Conservation (phyloP, 2,113 vertebrate species). For the Halichoeres trimaculatus region DNA sequence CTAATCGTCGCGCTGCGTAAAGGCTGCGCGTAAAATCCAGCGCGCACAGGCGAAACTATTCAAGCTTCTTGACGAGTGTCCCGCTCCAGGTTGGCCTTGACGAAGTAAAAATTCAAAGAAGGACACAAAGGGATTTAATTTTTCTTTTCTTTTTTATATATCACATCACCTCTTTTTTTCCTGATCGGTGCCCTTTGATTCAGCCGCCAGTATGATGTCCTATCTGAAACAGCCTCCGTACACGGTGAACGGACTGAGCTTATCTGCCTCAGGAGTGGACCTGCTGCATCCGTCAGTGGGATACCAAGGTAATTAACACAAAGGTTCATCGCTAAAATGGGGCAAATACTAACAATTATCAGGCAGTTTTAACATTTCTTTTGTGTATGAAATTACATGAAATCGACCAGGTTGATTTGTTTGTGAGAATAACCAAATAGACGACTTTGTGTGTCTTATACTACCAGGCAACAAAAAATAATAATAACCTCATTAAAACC, state of each 20-base stretch:
- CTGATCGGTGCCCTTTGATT: conserved; percentile 56
- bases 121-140: conserved; percentile 58
- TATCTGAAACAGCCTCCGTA: conserved; percentile 99
- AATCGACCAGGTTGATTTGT: neutral
- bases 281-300: conserved; percentile 97
- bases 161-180: conserved; percentile 25
- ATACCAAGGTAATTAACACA: conserved; percentile 90
- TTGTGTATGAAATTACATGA: neutral
- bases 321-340: neutral
- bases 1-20: conserved; percentile 69
- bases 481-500: too few species aligned
- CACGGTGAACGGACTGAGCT: conserved; percentile 96
- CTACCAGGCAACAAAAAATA: neutral
- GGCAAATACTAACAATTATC: too few species aligned
- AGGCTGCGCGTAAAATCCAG: conserved; percentile 60
- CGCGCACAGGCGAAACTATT: conserved; percentile 11
- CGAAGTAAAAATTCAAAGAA: conserved; percentile 7
- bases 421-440: neutral
- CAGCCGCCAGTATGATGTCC: conserved; percentile 97
- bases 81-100: conserved; percentile 34
- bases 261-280: conserved; percentile 97
- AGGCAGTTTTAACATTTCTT: neutral
- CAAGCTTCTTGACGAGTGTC: conserved; percentile 8
- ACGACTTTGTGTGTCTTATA: neutral
- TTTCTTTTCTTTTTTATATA: too few species aligned